Evolutionary conservation across 2,113 vertebrate species (phyloP), one percentile per base, ranked within the genome.

Genomic region (Aptenodytes patagonicus): DNA sequence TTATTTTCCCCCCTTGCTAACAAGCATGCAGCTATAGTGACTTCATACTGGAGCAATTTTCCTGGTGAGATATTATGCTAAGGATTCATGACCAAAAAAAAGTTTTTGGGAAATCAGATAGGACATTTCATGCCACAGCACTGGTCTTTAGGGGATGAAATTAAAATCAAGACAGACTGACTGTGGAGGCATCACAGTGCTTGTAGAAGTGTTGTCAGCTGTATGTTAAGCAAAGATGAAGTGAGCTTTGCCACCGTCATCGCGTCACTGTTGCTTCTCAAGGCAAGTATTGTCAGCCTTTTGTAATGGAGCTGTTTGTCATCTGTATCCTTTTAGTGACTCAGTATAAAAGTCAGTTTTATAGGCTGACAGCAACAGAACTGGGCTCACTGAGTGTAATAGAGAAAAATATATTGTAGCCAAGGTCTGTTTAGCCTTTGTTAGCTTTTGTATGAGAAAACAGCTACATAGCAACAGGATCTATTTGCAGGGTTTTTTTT

Each of bases 241-340:
- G 25, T 21, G 58, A 86, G 25, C 3, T 0, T 93, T 85, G 58
- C 64, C 51, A 20, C 61, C 4, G 5, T 57, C 0, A 1, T 69
- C 10, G 4, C 61, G 40, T 77, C 54, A 54, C 62, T 61, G 36
- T 10, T 81, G 9, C 72, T 87, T 68, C 51, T 84, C 38, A 58
- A 89, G 81, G 52, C 77, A 65, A 72, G 40, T 36, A 46, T 62
- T 68, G 60, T 60, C 80, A 87, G 42, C 17, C 26, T 47, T 75
- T n/a, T 42, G 29, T 54, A 46, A 70, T 24, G 17, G 89, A 94
- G n/a, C 73, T 91, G 64, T 87, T 92, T 60, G 61, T 87, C 80
- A 86, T 54, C 69, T 55, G 29, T n/a, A 24, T 84, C 42, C 29
- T 89, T 52, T 34, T 76, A 52, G 57, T 75, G 65, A 57, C 72